phyloP scores from a whole-genome alignment of 2,113 vertebrate species.

The Rafetus swinhoei region DNA sequence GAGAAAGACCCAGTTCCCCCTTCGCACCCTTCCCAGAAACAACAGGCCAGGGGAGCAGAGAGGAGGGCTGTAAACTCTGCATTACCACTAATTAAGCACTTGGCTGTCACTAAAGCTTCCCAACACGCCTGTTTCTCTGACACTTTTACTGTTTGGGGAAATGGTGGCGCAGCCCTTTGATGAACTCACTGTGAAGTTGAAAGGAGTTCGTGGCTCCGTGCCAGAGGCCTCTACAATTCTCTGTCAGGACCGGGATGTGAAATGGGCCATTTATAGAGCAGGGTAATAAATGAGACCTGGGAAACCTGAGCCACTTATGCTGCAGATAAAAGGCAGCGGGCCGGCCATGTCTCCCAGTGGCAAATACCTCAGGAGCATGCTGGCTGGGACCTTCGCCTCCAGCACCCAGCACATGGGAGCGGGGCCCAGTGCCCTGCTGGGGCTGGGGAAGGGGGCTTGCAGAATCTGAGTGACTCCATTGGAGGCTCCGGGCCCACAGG shows the following conservation, averaged over 20 bases:
- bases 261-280: slow-evolving; percentile 57
- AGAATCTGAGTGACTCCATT: not conserved
- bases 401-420: not conserved
- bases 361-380: not conserved
- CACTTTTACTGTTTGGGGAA: slow-evolving; percentile 78
- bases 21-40: slow-evolving; percentile 50
- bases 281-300: slow-evolving; percentile 61
- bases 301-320: not conserved
- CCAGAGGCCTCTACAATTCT: slow-evolving; percentile 54
- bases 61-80: slow-evolving; percentile 53
- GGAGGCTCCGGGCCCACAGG: not conserved
- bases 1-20: slow-evolving; percentile 57
- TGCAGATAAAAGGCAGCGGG: slow-evolving; percentile 39
- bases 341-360: not conserved
- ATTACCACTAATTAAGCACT: slow-evolving; percentile 69
- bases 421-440: not conserved
- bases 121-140: slow-evolving; percentile 62
- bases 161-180: slow-evolving; percentile 62
- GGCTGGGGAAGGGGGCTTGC: not conserved
- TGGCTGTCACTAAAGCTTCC: slow-evolving; percentile 66
- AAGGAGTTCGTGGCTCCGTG: not conserved
- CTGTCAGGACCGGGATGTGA: slow-evolving; percentile 44
- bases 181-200: slow-evolving; percentile 63
- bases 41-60: accelerated
- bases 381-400: not conserved